phyloP scores from a whole-genome alignment of 2,797 vertebrate genomes.

The Melanotaenia maccullochi region DNA sequence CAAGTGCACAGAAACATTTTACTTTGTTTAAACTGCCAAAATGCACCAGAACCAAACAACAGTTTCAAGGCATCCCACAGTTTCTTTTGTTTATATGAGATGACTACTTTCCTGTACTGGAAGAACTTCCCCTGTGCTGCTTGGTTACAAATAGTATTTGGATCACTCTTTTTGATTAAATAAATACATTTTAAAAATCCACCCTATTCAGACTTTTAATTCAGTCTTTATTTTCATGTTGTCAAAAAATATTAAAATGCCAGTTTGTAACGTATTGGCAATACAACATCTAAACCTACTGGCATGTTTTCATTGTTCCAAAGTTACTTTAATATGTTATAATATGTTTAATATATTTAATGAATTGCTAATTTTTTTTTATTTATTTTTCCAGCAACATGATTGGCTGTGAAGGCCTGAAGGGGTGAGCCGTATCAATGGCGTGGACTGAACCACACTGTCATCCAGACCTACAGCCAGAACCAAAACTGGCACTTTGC shows the following conservation, averaged over 20 bases:
- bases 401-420: constrained; percentile 60
- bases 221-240: too few relatives aligned
- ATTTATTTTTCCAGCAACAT: constrained; percentile 68
- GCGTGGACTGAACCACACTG: constrained; percentile 56
- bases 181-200: not conserved
- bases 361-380: not conserved
- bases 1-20: not conserved
- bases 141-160: not conserved
- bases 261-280: not conserved
- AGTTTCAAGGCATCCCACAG: not conserved
- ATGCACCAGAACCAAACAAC: not conserved
- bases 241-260: too few relatives aligned
- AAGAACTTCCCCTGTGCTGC: not conserved
- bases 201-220: too few relatives aligned
- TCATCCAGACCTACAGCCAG: constrained; percentile 43
- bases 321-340: not conserved
- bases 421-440: constrained; percentile 69
- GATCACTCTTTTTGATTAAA: too few relatives aligned
- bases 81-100: not conserved
- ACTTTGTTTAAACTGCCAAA: not conserved
- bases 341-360: too few relatives aligned
- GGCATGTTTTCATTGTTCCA: not conserved
- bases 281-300: not conserved
- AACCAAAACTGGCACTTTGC: constrained; percentile 24
- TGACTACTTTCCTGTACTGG: not conserved